Base-by-base conservation (phyloP, 2,113 vertebrate species). In the Indri indri region DNA sequence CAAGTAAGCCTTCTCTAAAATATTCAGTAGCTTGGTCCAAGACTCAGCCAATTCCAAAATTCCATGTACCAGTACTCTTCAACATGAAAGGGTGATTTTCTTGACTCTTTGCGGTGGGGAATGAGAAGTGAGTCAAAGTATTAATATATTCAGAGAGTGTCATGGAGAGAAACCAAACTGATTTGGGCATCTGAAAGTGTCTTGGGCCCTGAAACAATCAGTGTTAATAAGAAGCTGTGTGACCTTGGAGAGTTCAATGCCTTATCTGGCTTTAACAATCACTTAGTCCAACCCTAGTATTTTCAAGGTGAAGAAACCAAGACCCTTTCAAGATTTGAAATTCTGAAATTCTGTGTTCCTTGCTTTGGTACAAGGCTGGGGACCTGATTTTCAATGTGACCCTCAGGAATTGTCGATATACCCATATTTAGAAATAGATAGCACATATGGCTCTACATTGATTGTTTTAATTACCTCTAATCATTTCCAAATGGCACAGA, bases 401-500 rank as follows among this genome's bases (percentile, higher is more conserved):
- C 91, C 95, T 93, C 70, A 97, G 95, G 91, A 95, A 97, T 97
- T 81, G 80, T 92, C 92, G 95, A 92, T 92, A 96, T 73, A 85
- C 89, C 87, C 89, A 88, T 96, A 95, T 95, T 97, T 90, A 97
- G 91, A 97, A 97, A 97, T 97, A 95, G 97, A 88, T 79, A 93
- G 34, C 1, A 4, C 93, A 93, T 88, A 93, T 65, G 66, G 95
- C 85, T 86, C 97, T 63, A 73, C 63, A 68, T 94, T 96, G 82
- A 97, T 97, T 96, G 94, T 96, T 91, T 97, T 95, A 94, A 97
- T 93, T 92, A 93, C 65, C 70, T 73, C 90, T 94, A 95, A 94
- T 92, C 95, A 97, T 91, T 98, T 98, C 97, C 93, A 23, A 98
- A 90, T 82, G 96, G 88, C 95, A 98, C 70, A 97, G 90, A 77